phyloP scores from a whole-genome alignment of 2,888 invertebrate species.

The Torymus aiolomorphi region DNA sequence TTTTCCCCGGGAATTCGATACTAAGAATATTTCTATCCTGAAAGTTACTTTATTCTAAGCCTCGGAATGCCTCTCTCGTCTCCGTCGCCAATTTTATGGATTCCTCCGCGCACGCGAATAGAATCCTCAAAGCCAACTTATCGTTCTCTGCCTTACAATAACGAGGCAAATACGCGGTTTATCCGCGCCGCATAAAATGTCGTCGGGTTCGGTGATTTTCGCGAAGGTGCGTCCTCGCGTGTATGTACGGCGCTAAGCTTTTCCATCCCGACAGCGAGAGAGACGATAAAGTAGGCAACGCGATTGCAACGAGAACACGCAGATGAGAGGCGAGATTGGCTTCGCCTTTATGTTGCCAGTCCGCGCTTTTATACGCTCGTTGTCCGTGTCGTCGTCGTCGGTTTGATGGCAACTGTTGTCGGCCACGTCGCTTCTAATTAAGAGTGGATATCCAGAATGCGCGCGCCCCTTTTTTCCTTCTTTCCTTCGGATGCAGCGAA shows the following conservation, averaged over 20 bases:
- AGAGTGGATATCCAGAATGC: conserved; percentile 30
- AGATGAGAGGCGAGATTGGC: conserved; percentile 68
- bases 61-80: conserved; percentile 21
- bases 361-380: conserved; percentile 42
- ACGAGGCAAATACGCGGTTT: conserved; percentile 4
- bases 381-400: conserved; percentile 17
- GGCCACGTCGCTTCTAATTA: conserved; percentile 50
- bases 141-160: neutral
- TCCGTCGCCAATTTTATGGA: conserved; percentile 32
- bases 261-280: conserved; percentile 19
- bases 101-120: neutral
- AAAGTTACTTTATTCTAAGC: conserved; percentile 25
- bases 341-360: conserved; percentile 61
- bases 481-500: neutral
- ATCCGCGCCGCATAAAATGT: neutral
- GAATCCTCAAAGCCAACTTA: conserved; percentile 4
- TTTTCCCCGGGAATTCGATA: conserved; percentile 19
- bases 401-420: conserved; percentile 30
- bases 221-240: neutral
- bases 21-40: neutral
- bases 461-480: neutral
- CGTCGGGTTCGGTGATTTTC: conserved; percentile 23
- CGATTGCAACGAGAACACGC: conserved; percentile 62
- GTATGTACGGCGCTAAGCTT: conserved; percentile 29
- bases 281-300: conserved; percentile 61